Conservation (phyloP, 2,888 invertebrate genomes). For the Ecdyonurus torrentis region DNA sequence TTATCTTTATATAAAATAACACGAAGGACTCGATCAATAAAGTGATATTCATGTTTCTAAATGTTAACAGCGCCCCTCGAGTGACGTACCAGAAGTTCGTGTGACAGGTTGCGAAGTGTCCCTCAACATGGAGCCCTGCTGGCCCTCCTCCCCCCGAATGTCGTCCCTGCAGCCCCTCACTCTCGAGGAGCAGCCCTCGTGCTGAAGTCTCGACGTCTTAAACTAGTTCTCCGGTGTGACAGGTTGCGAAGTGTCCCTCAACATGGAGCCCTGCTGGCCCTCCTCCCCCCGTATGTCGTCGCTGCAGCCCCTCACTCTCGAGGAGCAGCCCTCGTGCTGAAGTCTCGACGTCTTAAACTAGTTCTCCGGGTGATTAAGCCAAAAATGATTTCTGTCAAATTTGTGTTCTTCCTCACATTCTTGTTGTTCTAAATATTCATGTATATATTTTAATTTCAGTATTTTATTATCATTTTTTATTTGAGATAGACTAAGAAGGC, state of each 20-base stretch:
- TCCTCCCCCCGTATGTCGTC: not conserved
- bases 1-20: not conserved
- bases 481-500: too few relatives aligned
- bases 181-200: not conserved
- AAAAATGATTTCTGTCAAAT: too few relatives aligned
- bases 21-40: not conserved
- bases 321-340: not conserved
- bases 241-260: not conserved
- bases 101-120: not conserved
- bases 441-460: too few relatives aligned
- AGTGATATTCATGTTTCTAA: not conserved
- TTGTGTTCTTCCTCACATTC: too few relatives aligned
- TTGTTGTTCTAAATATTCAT: too few relatives aligned
- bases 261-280: constrained; percentile 1
- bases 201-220: not conserved
- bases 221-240: too few relatives aligned
- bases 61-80: constrained; percentile 1
- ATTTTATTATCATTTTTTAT: too few relatives aligned
- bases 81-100: constrained; percentile 1
- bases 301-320: not conserved
- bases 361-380: too few relatives aligned
- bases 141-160: not conserved
- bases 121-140: not conserved
- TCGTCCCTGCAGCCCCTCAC: not conserved
- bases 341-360: too few relatives aligned